Evolutionary conservation across 2,888 invertebrate species (phyloP), one percentile per base, ranked within the genome.

Genomic region (Plebejus melissa): DNA sequence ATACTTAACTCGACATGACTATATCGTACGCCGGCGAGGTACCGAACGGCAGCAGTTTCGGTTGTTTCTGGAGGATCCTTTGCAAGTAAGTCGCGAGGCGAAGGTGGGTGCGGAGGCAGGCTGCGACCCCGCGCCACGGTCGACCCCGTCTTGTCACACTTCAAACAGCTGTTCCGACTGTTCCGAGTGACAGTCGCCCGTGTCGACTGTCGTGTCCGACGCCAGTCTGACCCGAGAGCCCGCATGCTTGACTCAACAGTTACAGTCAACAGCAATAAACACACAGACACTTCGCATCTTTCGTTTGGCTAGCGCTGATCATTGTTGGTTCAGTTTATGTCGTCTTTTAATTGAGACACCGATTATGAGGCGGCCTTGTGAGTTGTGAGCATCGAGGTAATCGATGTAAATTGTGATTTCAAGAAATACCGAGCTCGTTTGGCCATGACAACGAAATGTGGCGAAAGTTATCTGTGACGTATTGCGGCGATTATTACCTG

Each of bases 1-100:
- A 85, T 86, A 85, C 88, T 87, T 84, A 85, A 85, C 83, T 84
- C 87, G 86, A 86, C 86, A 98, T 98, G 98, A 98, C 98, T 86
- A 96, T 98, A 86, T 97, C 97, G 77, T 98, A 98, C 94, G 97
- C 97, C 83, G 97, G 97, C 85, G 97, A 97, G 91, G 98, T 98
- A 85, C 97, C 98, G 81, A 98, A 98, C 90, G 97, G 97, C 87
- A 97, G 97, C 94, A 97, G 96, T 93, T 98, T 98, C 87, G 98
- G 98, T 87, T 97, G 97, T 92, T 98, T 98, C 94, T 98, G 97
- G 97, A 96, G 96, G 94, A 97, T 97, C 89, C 95, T 97, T 84
- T 95, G 95, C 94, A 97, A 97, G 97, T 97, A 94, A 96, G 97
- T 91, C 69, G 54, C 41, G 69, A 75, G 74, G 74, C 32, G 72